phyloP scores from a whole-genome alignment of 2,888 invertebrate species.

The Melanophora roralis region DNA sequence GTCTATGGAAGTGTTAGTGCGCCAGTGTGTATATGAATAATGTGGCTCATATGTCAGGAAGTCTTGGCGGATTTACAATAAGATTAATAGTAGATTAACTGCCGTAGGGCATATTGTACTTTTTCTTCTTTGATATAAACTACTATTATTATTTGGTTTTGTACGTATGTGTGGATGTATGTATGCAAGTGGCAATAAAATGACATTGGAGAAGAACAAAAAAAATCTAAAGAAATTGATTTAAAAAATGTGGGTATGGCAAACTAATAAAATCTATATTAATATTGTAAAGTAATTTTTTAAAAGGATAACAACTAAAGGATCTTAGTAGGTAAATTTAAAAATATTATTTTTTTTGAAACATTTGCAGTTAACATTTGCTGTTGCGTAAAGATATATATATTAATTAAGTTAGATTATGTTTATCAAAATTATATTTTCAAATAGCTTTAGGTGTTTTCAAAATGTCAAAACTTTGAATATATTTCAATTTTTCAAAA shows the following conservation, averaged over 20 bases:
- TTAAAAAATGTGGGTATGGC: conserved; percentile 24
- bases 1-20: conserved; percentile 4
- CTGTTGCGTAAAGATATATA: not conserved
- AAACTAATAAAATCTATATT: not conserved
- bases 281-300: not conserved
- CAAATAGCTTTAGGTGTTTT: too few species aligned
- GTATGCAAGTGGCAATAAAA: conserved; percentile 45
- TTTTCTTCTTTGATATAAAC: conserved; percentile 29
- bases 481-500: too few species aligned
- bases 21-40: conserved; percentile 50
- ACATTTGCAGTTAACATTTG: too few species aligned
- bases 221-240: conserved; percentile 49
- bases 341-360: too few species aligned
- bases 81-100: conserved; percentile 63
- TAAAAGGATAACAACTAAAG: not conserved
- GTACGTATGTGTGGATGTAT: too few species aligned
- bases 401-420: not conserved
- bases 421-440: not conserved
- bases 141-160: conserved; percentile 14
- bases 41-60: conserved; percentile 60
- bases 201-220: conserved; percentile 42
- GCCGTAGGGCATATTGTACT: conserved; percentile 52
- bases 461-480: too few species aligned
- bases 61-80: conserved; percentile 62
- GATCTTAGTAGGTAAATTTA: not conserved